Conservation (phyloP, 2,797 vertebrate species). For the Eulemur albifrons region DNA sequence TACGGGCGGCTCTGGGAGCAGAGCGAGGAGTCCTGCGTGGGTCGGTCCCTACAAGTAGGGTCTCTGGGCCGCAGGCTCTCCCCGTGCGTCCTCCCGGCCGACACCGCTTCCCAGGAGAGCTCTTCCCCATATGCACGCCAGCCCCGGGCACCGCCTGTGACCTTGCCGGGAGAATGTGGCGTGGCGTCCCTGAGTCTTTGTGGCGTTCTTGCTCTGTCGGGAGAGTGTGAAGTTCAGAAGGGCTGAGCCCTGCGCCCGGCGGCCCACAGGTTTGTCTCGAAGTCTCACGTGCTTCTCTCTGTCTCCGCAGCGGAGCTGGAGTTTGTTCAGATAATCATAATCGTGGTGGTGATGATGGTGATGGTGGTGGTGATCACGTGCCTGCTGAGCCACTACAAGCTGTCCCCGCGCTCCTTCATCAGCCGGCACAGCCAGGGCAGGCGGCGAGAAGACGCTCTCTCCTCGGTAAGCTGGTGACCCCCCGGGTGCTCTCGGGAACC, state of each 20-base stretch:
- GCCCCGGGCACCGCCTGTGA: not conserved
- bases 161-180: not conserved
- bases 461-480: conserved; percentile 88
- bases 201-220: accelerated
- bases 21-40: not conserved
- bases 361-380: conserved; percentile 99
- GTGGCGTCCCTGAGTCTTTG: not conserved
- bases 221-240: not conserved
- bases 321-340: conserved; percentile 98
- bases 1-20: not conserved
- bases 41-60: not conserved
- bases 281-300: conserved; percentile 46
- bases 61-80: not conserved
- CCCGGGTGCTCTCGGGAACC: not conserved
- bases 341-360: conserved; percentile 98
- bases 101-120: not conserved
- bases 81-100: not conserved
- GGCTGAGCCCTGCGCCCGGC: not conserved
- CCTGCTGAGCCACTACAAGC: conserved; percentile 96
- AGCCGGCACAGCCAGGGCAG: conserved; percentile 90
- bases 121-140: not conserved
- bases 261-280: accelerated
- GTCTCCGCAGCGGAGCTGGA: conserved; percentile 93
- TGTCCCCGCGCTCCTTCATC: conserved; percentile 93
- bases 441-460: conserved; percentile 90